Conservation (phyloP, 2,113 vertebrate species). For the Pitta sordida region DNA sequence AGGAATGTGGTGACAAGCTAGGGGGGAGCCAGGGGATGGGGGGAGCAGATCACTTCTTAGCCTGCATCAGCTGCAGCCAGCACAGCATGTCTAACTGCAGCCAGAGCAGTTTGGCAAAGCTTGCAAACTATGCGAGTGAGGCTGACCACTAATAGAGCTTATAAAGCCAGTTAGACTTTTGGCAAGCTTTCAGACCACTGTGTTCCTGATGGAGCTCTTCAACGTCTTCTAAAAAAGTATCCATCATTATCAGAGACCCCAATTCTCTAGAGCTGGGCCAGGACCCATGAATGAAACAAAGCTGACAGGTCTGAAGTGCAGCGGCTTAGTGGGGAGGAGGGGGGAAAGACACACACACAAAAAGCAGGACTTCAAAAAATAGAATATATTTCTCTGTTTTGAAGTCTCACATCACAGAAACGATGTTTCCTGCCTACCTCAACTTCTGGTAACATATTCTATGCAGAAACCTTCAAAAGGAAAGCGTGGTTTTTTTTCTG, state of each 20-base stretch:
- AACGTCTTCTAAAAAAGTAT: neutral
- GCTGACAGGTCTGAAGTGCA: neutral
- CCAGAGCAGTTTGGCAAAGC: neutral
- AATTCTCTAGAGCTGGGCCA: neutral
- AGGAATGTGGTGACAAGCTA: neutral
- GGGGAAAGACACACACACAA: neutral
- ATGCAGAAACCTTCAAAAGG: constrained; percentile 10
- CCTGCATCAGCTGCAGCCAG: neutral
- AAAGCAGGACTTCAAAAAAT: neutral
- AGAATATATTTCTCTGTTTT: neutral
- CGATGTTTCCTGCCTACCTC: neutral
- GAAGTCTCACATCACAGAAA: constrained; percentile 16
- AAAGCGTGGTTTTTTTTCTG: neutral
- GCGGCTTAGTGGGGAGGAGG: neutral
- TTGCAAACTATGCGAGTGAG: neutral
- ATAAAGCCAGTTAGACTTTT: constrained; percentile 44
- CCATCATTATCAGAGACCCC: neutral
- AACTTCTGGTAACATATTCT: neutral
- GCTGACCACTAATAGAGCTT: constrained; percentile 41
- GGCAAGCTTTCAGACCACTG: constrained; percentile 33
- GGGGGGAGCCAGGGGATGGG: neutral
- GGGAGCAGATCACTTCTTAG: neutral
- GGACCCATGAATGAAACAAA: constrained; percentile 40
- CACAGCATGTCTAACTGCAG: neutral
- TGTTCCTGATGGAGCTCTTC: constrained; percentile 24